Evolutionary conservation across 2,888 invertebrate species (phyloP).

Genomic region (Acheta domesticus): DNA sequence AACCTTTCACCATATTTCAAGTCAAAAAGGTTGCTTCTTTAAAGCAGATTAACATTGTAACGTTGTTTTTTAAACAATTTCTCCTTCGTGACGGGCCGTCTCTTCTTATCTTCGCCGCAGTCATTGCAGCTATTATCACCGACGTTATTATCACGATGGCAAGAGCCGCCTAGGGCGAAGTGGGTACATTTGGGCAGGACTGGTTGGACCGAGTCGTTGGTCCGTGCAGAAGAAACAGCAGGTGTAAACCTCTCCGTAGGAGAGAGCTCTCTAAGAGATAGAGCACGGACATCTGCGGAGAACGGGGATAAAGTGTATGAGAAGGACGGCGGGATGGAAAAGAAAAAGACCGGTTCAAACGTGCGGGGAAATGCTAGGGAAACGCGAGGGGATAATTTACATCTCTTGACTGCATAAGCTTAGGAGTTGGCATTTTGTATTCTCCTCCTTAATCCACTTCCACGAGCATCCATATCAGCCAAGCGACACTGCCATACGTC

Average conservation of each 20-base stretch:
- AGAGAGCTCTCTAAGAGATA: not conserved
- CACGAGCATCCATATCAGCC: not conserved
- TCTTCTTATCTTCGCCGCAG: not conserved
- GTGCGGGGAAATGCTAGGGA: not conserved
- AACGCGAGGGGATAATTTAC: not conserved
- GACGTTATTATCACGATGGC: not conserved
- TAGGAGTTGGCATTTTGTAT: not conserved
- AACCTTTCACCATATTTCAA: not conserved
- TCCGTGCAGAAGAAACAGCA: not conserved
- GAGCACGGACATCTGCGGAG: not conserved
- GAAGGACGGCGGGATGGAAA: not conserved
- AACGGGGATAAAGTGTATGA: not conserved
- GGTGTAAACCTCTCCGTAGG: not conserved
- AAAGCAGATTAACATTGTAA: not conserved
- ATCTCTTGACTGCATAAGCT: not conserved
- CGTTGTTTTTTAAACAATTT: not conserved
- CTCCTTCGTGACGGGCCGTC: not conserved
- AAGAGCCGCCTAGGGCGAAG: not conserved
- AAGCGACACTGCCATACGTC: not conserved
- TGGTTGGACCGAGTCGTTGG: not conserved
- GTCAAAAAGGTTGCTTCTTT: not conserved
- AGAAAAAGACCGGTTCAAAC: not conserved
- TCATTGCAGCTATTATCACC: not conserved
- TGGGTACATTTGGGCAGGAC: constrained; percentile 4
- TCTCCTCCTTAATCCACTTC: not conserved